A percentile compares a stretch with the other conserved stretches of the same genome.
These are phyloP conservation scores for Diloba caeruleocephala DNA, from an alignment of 2,888 invertebrate species.

Conservation along the genomic window DNA sequence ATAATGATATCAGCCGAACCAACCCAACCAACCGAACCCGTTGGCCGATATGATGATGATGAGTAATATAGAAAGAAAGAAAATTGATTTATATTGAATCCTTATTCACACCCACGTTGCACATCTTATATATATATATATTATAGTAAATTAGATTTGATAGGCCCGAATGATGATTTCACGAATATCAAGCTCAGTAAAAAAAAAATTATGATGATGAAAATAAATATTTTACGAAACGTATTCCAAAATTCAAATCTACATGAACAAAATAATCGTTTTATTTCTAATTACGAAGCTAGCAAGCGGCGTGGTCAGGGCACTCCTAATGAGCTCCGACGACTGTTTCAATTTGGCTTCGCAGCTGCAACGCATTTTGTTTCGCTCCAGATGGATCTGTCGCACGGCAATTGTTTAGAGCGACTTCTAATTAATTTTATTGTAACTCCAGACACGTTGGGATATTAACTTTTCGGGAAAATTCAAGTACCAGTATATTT, in stretches of 20 bases:
- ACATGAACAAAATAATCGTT: constrained; percentile 28
- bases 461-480: constrained; percentile 25
- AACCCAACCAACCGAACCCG: too few species aligned
- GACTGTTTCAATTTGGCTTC: constrained; percentile 68
- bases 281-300: constrained; percentile 56
- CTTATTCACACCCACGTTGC: too few species aligned
- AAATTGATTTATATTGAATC: too few species aligned
- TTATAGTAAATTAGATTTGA: too few species aligned
- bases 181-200: too few species aligned
- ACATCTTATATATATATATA: too few species aligned
- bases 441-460: constrained; percentile 34
- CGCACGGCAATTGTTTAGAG: constrained; percentile 63
- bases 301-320: constrained; percentile 47
- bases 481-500: constrained; percentile 25
- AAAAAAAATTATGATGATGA: not conserved
- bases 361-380: constrained; percentile 60
- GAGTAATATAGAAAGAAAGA: too few species aligned
- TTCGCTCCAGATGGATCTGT: constrained; percentile 60
- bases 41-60: too few species aligned
- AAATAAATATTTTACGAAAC: too few species aligned
- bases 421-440: constrained; percentile 54
- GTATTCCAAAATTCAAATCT: constrained; percentile 26
- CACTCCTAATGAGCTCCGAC: constrained; percentile 66
- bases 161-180: too few species aligned
- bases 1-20: too few species aligned